Conservation (phyloP, 1,140 invertebrate species). For the Micrasema minimum region DNA sequence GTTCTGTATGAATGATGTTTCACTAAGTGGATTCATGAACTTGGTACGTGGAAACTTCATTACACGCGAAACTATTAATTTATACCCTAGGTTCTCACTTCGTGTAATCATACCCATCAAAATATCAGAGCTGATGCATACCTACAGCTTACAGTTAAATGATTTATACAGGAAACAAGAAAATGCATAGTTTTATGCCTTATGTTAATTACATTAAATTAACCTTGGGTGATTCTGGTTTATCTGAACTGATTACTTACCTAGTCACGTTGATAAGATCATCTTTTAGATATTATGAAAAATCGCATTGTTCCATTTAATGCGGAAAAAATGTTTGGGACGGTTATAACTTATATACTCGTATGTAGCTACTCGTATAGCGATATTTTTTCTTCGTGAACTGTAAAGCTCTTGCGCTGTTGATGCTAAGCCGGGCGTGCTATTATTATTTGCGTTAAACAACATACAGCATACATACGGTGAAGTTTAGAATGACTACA, state of each 20-base stretch:
- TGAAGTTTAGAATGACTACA: no score
- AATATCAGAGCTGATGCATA: not conserved
- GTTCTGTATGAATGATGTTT: constrained; percentile 16
- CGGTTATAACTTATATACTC: no score
- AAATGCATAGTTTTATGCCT: not conserved
- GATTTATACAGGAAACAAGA: not conserved
- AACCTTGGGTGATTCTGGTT: not conserved
- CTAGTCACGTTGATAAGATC: no score
- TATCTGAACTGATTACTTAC: no score
- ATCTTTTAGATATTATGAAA: no score
- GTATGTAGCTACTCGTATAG: not conserved
- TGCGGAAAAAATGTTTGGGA: no score
- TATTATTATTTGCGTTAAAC: not conserved
- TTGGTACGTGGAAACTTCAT: constrained; percentile 18
- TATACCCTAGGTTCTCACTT: not conserved
- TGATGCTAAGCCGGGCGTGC: not conserved
- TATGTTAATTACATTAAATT: not conserved
- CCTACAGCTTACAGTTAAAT: not conserved
- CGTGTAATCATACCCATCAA: not conserved
- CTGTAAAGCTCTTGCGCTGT: not conserved
- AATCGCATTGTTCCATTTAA: no score
- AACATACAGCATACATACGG: not conserved
- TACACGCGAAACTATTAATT: not conserved
- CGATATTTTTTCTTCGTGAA: no score
- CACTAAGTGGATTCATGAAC: constrained; percentile 30